Evolutionary conservation across 2,888 invertebrate genomes (phyloP).

Genomic region (Drosophila ochracea): DNA sequence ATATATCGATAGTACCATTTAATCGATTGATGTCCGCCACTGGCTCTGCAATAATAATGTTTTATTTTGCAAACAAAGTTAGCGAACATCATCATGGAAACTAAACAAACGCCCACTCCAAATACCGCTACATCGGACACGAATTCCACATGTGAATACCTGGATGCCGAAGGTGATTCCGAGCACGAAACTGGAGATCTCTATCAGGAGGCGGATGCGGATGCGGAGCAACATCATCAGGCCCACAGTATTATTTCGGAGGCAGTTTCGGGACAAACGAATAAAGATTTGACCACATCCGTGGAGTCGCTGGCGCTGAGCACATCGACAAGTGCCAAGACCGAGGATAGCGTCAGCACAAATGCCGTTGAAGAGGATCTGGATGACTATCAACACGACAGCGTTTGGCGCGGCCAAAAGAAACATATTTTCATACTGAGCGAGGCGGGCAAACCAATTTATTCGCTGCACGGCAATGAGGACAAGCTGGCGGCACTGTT

Average conservation of each 20-base stretch:
- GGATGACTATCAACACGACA: slow-evolving; percentile 88
- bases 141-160: slow-evolving; percentile 75
- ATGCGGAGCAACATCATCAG: slow-evolving; percentile 56
- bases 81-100: slow-evolving; percentile 59
- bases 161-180: slow-evolving; percentile 79
- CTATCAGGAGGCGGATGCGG: slow-evolving; percentile 73
- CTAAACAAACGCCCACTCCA: slow-evolving; percentile 66
- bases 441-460: slow-evolving; percentile 98
- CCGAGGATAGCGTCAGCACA: slow-evolving; percentile 59
- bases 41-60: slow-evolving; percentile 36
- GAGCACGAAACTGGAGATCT: slow-evolving; percentile 53
- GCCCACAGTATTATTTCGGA: slow-evolving; percentile 79
- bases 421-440: slow-evolving; percentile 98
- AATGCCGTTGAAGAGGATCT: slow-evolving; percentile 87
- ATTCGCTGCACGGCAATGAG: slow-evolving; percentile 96
- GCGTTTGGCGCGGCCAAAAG: slow-evolving; percentile 91
- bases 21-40: slow-evolving; percentile 23
- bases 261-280: slow-evolving; percentile 61
- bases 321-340: slow-evolving; percentile 66
- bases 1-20: slow-evolving; percentile 29
- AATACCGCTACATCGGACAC: slow-evolving; percentile 57
- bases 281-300: slow-evolving; percentile 72
- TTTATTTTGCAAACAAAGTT: slow-evolving; percentile 50
- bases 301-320: slow-evolving; percentile 76
- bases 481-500: slow-evolving; percentile 97